Base-by-base conservation (phyloP, 2,797 vertebrate genomes). In the Vespertilio murinus region DNA sequence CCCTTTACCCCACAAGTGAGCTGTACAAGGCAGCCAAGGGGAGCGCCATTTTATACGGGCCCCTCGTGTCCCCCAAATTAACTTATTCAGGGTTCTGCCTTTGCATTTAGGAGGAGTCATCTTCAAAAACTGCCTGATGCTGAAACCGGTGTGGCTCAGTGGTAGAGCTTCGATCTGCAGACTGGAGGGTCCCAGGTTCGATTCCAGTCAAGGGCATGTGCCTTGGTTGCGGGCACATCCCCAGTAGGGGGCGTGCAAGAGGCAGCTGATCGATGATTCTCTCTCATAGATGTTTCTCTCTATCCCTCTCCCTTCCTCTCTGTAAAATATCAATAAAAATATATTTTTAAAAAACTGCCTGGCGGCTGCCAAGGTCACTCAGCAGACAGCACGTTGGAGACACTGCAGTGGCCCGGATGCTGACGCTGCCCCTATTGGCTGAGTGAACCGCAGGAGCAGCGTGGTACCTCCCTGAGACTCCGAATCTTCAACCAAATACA, bases 351-450 rank as follows among this genome's bases (percentile, higher is more conserved):
- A n/a, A n/a, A n/a, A n/a, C n/a, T n/a, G n/a, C n/a, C 3, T 3
- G 6, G 17, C 38, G n/a, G 25, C 7, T 56, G 33, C 47, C 59
- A 42, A 5, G 1, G 11, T 9, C 30, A 74, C 14, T 40, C 20
- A n/a, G 6, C 23, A 14, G 42, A 59, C 0, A 23, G 14, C 14
- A 4, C 22, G 33, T 2, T 33, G 0, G 0, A 70, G 17, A 16
- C 0, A 1, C 2, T 25, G 52, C 74, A 77, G 5, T 49, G 33
- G 61, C 42, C 49, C 25, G 35, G 30, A 18, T 16, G 69, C 54
- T 23, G 35, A 88, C 30, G 88, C 45, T n/a, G 23, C 28, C 75
- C n/a, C 25, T n/a, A 8, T 45, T 12, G 7, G 8, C 64, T 14
- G 33, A 45, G 30, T 49, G 40, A 56, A 16, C 14, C 35, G 35